Conservation (phyloP, 2,113 vertebrate species). For the Numida meleagris region DNA sequence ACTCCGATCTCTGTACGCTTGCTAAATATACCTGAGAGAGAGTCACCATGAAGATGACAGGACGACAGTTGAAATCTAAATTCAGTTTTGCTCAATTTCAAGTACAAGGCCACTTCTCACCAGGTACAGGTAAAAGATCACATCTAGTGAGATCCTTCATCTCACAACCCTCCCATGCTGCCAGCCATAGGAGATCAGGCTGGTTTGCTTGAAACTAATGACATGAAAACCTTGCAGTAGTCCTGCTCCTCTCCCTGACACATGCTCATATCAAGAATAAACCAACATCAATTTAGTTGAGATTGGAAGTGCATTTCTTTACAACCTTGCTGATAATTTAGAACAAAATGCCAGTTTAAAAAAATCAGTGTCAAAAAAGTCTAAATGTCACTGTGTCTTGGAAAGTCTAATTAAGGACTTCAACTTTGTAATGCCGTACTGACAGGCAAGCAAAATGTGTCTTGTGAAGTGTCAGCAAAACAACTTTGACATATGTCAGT, state of each 20-base stretch:
- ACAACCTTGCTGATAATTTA: neutral
- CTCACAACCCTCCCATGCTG: neutral
- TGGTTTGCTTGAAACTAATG: neutral
- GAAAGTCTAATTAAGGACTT: neutral
- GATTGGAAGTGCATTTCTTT: neutral
- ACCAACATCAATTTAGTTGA: neutral
- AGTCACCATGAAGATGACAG: neutral
- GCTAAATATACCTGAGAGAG: conserved; percentile 5
- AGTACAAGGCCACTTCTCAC: neutral
- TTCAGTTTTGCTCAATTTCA: neutral
- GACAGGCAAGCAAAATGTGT: neutral
- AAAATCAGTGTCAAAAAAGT: neutral
- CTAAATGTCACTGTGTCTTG: neutral
- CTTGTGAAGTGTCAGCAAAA: neutral
- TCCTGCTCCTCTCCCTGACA: neutral
- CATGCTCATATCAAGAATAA: neutral
- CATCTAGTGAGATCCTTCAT: neutral
- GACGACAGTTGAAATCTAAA: neutral
- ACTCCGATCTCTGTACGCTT: neutral
- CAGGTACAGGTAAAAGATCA: neutral
- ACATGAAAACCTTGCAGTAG: neutral
- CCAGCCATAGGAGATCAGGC: neutral
- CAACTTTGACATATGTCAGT: neutral
- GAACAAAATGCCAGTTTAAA: neutral
- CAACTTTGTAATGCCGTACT: neutral